Conservation (phyloP, 2,888 invertebrate genomes). For the Pachycephus smyrnensis region DNA sequence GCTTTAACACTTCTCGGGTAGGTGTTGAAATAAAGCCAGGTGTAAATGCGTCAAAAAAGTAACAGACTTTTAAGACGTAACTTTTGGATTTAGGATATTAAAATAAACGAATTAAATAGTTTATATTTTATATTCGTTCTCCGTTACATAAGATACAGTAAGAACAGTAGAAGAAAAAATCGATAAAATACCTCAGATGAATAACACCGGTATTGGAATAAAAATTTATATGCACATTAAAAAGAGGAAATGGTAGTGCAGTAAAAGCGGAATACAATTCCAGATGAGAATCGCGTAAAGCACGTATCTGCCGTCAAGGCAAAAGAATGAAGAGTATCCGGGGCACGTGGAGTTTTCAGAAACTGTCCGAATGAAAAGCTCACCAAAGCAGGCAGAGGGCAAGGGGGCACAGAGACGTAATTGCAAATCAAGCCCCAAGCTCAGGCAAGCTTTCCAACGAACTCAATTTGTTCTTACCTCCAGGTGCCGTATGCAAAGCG, state of each 20-base stretch:
- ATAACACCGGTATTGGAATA: neutral
- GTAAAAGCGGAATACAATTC: neutral
- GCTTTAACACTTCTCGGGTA: neutral
- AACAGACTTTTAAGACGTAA: too few species aligned
- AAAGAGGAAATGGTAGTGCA: neutral
- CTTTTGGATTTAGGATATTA: too few species aligned
- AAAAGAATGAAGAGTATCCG: neutral
- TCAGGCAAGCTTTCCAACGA: neutral
- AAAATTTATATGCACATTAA: neutral
- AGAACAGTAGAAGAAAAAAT: neutral
- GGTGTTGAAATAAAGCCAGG: neutral
- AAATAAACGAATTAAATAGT: too few species aligned
- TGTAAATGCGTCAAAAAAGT: neutral
- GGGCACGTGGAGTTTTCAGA: neutral
- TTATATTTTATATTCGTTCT: neutral
- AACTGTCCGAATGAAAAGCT: neutral
- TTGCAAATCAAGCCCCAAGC: neutral
- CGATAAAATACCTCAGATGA: neutral
- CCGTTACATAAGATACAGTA: neutral
- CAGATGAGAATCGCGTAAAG: neutral
- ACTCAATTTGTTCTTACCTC: constrained; percentile 1
- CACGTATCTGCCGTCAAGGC: neutral
- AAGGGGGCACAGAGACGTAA: neutral
- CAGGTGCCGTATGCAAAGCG: constrained; percentile 7
- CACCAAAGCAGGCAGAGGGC: neutral